Percentiles rank a stretch among this genome's conserved stretches.
These are phyloP conservation scores for Sebastes paucispinis DNA, from an alignment of 2,797 vertebrate genomes.

Conservation along the genomic window DNA sequence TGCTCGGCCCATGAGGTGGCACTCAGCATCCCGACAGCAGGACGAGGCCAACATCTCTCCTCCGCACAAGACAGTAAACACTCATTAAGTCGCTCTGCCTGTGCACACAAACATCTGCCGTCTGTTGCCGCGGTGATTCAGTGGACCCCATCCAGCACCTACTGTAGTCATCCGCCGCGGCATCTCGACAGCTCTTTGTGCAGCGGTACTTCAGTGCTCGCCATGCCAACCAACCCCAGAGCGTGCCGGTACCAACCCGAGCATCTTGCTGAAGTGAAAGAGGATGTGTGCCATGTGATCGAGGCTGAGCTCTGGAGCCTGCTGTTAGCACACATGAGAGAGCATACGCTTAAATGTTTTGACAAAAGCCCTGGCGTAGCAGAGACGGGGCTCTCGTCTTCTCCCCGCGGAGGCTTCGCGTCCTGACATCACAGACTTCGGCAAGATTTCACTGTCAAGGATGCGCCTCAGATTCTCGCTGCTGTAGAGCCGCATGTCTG, in stretches of 20 bases:
- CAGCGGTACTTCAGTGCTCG: background rate
- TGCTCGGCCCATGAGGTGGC: constrained; percentile 32
- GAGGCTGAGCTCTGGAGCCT: background rate
- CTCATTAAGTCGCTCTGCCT: constrained; percentile 69
- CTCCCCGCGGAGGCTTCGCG: background rate
- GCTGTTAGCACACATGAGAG: background rate
- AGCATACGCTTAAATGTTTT: constrained; percentile 27
- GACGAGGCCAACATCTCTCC: constrained; percentile 41
- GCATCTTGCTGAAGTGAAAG: background rate
- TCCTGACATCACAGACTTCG: background rate
- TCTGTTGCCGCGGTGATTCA: constrained; percentile 33
- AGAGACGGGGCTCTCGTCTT: background rate
- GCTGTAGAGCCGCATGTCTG: background rate
- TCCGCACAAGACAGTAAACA: constrained; percentile 60
- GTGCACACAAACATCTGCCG: constrained; percentile 61
- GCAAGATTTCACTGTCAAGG: background rate
- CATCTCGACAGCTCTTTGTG: background rate
- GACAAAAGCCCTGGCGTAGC: constrained; percentile 10
- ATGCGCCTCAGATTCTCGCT: background rate
- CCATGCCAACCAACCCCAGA: background rate
- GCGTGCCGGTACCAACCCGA: background rate
- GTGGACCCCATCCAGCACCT: constrained; percentile 20
- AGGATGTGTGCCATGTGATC: background rate
- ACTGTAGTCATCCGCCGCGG: background rate
- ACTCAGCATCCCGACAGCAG: constrained; percentile 56